Base-by-base conservation (phyloP, 1,140 invertebrate species). In the Nasonia vitripennis region DNA sequence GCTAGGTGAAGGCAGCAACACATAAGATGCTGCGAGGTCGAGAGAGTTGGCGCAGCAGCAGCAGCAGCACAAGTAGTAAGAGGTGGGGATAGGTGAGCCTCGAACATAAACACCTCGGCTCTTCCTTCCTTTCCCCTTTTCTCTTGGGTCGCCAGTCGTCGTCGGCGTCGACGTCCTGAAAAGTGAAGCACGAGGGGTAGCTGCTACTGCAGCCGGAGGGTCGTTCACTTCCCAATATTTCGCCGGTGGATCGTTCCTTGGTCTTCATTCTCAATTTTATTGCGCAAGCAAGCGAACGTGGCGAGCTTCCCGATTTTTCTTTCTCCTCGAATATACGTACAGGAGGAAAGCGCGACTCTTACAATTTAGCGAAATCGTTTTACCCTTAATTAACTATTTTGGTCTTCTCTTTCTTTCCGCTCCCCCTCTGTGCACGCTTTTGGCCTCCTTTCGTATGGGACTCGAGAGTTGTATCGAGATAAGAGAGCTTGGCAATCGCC, bases 201-300 rank as follows among this genome's bases (percentile, higher is more conserved):
- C 6, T 1, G 27, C 68, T 75, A 2, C 12, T 20, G 20, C 31
- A 41, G 68, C 81, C 14, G 11, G 20, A 17, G 41, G 83, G 2
- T 78, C 83, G 83, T 84, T 84, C 78, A 78, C 83, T 84, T 78
- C 55, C 83, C 83, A 70, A 84, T 78, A 84, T 70, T 78, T 78
- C 51, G 81, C 20, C 17, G 31, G 10, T 31, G 41, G 34, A 75
- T 74, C 68, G 41, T 37, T 74, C 45, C 67, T 55, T 0, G 68
- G 14, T 83, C 82, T 83, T 83, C 71, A 77, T 83, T 77, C 51
- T 48, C 62, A 67, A 84, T 84, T 84, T 84, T 84, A 84, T 78
- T 70, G 62, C 74, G 62, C 62, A 80, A 80, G 67, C 67, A 68
- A 80, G 62, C 78, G 62, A 80, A 80, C 55, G 78, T 45, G 37